Conservation (phyloP, 2,113 vertebrate genomes). For the Melanotaenia duboulayi region DNA sequence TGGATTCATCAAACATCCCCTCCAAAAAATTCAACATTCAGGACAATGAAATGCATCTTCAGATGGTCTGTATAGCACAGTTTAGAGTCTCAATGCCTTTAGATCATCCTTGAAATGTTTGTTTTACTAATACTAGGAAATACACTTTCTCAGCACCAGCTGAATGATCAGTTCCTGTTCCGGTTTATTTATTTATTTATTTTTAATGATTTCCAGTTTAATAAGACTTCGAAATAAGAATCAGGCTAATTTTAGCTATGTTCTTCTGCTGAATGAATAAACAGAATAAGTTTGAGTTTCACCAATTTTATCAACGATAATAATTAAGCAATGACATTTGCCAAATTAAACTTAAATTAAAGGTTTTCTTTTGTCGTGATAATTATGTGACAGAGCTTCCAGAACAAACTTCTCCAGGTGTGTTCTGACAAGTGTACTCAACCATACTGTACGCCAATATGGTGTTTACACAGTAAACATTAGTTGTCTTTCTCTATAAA, state of each 20-base stretch:
- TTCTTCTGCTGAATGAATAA: too few species aligned
- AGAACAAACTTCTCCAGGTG: constrained; percentile 3
- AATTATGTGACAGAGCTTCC: not conserved
- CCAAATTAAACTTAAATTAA: constrained; percentile 7
- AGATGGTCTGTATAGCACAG: constrained; percentile 23
- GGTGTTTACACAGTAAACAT: constrained; percentile 66
- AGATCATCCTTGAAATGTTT: constrained; percentile 6
- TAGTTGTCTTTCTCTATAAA: constrained; percentile 7
- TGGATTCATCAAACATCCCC: constrained; percentile 9
- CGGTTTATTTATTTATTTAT: too few species aligned
- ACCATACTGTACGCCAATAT: not conserved
- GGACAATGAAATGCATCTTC: constrained; percentile 3
- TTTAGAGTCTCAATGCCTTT: constrained; percentile 25
- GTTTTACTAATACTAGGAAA: not conserved
- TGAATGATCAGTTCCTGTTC: not conserved
- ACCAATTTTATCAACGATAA: not conserved
- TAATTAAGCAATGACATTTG: constrained; percentile 2
- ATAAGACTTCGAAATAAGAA: not conserved
- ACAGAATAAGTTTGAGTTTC: not conserved
- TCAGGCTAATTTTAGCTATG: too few species aligned
- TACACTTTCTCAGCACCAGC: not conserved
- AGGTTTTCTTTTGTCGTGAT: constrained; percentile 5
- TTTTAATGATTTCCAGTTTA: too few species aligned
- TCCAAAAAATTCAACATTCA: constrained; percentile 12
- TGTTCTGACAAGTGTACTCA: not conserved